phyloP scores from a whole-genome alignment of 30 jellyfish, hydroid and myxozoan genomes.

The Phacellophora camtschatica region DNA sequence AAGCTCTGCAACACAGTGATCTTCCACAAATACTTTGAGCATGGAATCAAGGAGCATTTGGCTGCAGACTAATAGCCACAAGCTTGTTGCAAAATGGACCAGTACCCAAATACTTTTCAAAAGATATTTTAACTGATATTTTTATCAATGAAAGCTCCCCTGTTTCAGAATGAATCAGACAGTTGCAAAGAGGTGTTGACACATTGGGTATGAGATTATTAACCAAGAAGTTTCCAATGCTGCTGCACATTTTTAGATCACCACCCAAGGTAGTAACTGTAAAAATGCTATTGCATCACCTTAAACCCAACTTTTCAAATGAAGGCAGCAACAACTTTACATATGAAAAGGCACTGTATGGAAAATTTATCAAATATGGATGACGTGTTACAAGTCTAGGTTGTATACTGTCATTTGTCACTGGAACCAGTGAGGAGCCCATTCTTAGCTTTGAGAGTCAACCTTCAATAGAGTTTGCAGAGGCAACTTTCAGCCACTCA shows the following conservation, averaged over 20 bases:
- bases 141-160: not conserved
- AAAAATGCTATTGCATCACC: not conserved
- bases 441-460: slow-evolving; percentile 16
- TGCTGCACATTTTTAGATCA: slow-evolving; percentile 15
- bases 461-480: slow-evolving; percentile 6
- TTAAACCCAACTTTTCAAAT: slow-evolving; percentile 21
- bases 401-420: slow-evolving; percentile 16
- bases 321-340: slow-evolving; percentile 4
- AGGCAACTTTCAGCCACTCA: not conserved
- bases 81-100: slow-evolving; percentile 44
- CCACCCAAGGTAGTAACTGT: slow-evolving; percentile 2
- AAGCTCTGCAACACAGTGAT: slow-evolving; percentile 16
- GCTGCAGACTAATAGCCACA: slow-evolving; percentile 22
- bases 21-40: slow-evolving; percentile 32
- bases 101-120: slow-evolving; percentile 1
- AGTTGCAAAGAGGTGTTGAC: slow-evolving; percentile 14
- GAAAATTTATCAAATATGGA: slow-evolving; percentile 8
- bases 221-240: slow-evolving; percentile 5
- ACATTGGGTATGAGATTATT: slow-evolving; percentile 18
- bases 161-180: slow-evolving; percentile 3
- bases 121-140: slow-evolving; percentile 5
- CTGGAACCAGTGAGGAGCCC: slow-evolving; percentile 60
- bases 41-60: slow-evolving; percentile 17
- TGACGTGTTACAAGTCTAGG: not conserved
- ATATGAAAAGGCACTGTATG: slow-evolving; percentile 27